Conservation (phyloP, 2,888 invertebrate genomes). For the Antitype chi region DNA sequence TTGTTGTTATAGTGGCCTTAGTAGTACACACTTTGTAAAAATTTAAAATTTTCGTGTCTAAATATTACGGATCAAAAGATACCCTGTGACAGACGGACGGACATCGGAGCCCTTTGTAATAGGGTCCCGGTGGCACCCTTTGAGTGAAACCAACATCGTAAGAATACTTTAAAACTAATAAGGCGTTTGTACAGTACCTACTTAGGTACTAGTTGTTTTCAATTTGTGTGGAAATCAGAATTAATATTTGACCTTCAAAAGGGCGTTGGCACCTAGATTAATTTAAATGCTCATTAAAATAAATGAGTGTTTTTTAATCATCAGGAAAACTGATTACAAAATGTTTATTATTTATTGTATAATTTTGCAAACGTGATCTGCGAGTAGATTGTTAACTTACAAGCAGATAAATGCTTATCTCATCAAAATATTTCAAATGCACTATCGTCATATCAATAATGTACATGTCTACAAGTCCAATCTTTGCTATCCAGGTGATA, state of each 20-base stretch:
- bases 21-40: background rate
- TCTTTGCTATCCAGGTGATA: slow-evolving; percentile 25
- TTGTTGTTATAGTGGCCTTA: background rate
- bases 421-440: slow-evolving; percentile 15
- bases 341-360: background rate
- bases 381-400: background rate
- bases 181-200: background rate
- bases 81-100: background rate
- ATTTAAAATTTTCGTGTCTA: background rate
- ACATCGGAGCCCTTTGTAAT: background rate
- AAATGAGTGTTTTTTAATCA: background rate
- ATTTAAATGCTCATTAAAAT: background rate
- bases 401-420: slow-evolving; percentile 10
- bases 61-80: background rate
- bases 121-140: background rate
- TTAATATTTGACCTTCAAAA: slow-evolving; percentile 21
- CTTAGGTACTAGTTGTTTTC: background rate
- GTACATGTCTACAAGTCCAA: slow-evolving; percentile 39
- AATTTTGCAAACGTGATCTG: slow-evolving; percentile 26
- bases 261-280: background rate
- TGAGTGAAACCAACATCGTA: background rate
- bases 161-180: background rate
- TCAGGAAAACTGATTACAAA: background rate
- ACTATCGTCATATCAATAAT: background rate
- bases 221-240: slow-evolving; percentile 6